These are phyloP conservation scores for Sebastes fasciatus DNA, from an alignment of 2,113 vertebrate genomes.

Conservation along the genomic window DNA sequence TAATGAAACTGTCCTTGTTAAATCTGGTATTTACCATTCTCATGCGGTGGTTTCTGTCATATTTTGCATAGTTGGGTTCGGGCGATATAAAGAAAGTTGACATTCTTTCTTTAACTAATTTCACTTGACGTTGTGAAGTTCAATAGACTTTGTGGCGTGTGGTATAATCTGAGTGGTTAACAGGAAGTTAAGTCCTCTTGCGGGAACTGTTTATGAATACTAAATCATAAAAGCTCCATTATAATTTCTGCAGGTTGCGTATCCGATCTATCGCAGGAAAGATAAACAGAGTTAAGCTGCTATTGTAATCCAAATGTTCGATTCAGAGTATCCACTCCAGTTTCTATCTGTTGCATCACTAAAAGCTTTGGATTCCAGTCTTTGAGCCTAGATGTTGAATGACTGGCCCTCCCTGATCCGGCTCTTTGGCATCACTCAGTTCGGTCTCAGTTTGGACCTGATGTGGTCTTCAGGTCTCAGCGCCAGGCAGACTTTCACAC, in stretches of 20 bases:
- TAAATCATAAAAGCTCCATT: conserved; percentile 18
- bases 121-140: conserved; percentile 34
- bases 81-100: conserved; percentile 36
- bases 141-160: not conserved
- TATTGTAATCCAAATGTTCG: conserved; percentile 51
- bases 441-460: conserved; percentile 35
- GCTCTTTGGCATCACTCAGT: conserved; percentile 31
- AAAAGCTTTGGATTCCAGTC: conserved; percentile 20
- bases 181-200: conserved; percentile 23
- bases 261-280: conserved; percentile 8
- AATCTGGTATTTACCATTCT: conserved; percentile 53
- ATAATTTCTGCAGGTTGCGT: conserved; percentile 3
- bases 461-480: conserved; percentile 35
- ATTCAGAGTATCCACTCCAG: conserved; percentile 18
- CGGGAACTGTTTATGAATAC: conserved; percentile 41
- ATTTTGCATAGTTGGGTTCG: conserved; percentile 15
- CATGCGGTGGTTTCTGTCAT: conserved; percentile 23
- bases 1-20: conserved; percentile 72
- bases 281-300: conserved; percentile 19
- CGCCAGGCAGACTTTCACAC: conserved; percentile 67
- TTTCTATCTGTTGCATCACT: conserved; percentile 34
- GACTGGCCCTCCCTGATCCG: conserved; percentile 16
- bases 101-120: conserved; percentile 49
- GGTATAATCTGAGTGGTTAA: conserved; percentile 17
- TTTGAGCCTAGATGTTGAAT: conserved; percentile 23